Evolutionary conservation across 2,888 invertebrate genomes (phyloP), one percentile per base, ranked within the genome.

Genomic region (Drosophila ezoana): DNA sequence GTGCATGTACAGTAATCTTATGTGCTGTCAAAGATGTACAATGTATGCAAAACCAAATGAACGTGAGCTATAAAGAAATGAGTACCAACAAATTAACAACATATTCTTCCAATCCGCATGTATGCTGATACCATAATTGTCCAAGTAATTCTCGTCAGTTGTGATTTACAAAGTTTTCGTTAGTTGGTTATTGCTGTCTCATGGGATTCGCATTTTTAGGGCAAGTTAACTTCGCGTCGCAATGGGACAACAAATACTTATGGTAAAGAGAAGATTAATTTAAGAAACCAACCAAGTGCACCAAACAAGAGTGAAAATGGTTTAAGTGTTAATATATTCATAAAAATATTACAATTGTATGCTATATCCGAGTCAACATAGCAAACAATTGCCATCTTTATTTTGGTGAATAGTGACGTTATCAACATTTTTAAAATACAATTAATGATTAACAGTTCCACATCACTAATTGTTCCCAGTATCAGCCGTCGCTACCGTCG

Each of bases 371-470:
- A 23, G 4, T 44, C 13, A 44, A 9, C 8, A 43, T 40, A 10
- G 10, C 20, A 11, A 20, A 4, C 4, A 4, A 9, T 35, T n/a
- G 18, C n/a, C n/a, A 8, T 14, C 14, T 10, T 8, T 8, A 10
- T 13, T 33, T 18, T 45, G 37, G 28, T 40, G 47, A 2, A 18
- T 14, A 33, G 33, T 49, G 18, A 18, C 18, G 37, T 14, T 49
- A 33, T 28, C 28, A 10, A 37, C 20, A 32, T 37, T 47, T 33
- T 28, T 35, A 38, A 28, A n/a, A 23, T 14, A 33, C 32, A 48
- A 62, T 38, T 43, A 28, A 63, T 63, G 64, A 38, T 62, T 18
- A 45, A 32, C 3, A 18, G 18, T 38, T 38, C 63, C 8, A 28
- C 40, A 9, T 38, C 48, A n/a, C 54, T 37, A 14, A 49, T 44